Evolutionary conservation across 2,113 vertebrate species (phyloP).

Genomic region (Egretta garzetta): DNA sequence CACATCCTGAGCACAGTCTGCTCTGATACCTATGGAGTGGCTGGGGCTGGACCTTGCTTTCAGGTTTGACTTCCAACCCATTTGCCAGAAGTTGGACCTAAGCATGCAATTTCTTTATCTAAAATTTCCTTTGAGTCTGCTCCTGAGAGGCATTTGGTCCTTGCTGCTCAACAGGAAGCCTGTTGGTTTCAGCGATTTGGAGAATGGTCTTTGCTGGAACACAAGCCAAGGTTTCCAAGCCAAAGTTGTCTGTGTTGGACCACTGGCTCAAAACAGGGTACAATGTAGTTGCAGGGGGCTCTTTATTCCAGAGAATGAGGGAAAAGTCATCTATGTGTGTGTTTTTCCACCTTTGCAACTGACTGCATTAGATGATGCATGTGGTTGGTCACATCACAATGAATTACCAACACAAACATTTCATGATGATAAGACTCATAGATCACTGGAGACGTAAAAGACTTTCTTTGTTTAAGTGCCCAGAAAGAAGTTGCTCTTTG

Average conservation of each 20-base stretch:
- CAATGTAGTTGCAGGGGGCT: neutral
- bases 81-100: neutral
- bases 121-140: neutral
- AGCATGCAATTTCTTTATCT: neutral
- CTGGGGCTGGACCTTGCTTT: neutral
- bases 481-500: slow-evolving; percentile 3
- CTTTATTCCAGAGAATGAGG: neutral
- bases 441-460: slow-evolving; percentile 27
- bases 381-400: neutral
- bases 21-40: neutral
- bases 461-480: slow-evolving; percentile 37
- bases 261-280: neutral
- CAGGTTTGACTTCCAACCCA: neutral
- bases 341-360: neutral
- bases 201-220: neutral
- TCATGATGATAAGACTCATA: neutral
- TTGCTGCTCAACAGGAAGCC: neutral
- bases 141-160: neutral
- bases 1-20: neutral
- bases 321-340: neutral
- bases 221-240: neutral
- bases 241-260: neutral
- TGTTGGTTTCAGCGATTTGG: neutral
- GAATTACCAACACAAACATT: neutral
- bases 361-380: neutral